These are phyloP conservation scores for Dendrocincla tyrannina DNA, from an alignment of 2,797 vertebrate genomes.

Conservation along the genomic window DNA sequence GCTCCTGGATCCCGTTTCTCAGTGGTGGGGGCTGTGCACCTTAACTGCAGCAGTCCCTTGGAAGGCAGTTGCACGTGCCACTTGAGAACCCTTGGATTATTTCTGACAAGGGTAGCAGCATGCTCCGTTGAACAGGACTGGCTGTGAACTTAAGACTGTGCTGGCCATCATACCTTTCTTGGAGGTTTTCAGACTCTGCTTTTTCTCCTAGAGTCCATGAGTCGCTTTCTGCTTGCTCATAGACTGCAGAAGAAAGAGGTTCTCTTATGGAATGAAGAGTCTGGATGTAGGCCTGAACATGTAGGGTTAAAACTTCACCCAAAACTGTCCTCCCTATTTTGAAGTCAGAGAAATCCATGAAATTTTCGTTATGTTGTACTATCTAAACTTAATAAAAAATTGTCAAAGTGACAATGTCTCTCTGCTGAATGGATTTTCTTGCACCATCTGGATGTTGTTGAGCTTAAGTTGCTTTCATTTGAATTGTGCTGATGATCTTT, in stretches of 20 bases:
- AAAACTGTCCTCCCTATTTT: neutral
- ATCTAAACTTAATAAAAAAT: conserved; percentile 73
- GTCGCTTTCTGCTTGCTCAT: conserved; percentile 24
- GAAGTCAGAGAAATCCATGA: conserved; percentile 53
- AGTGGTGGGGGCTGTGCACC: neutral
- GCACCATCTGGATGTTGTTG: conserved; percentile 72
- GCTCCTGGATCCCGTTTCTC: neutral
- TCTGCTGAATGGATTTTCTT: conserved; percentile 76
- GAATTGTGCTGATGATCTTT: conserved; percentile 80
- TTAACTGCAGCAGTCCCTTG: neutral
- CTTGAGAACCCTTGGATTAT: neutral
- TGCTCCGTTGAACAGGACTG: neutral
- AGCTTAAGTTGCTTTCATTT: conserved; percentile 78
- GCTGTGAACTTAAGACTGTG: neutral
- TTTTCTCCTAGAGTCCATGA: conserved; percentile 70
- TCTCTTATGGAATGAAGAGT: conserved; percentile 45
- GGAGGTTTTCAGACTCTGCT: conserved; percentile 37
- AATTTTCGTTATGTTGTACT: conserved; percentile 37
- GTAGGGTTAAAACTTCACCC: conserved; percentile 31
- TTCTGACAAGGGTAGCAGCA: neutral
- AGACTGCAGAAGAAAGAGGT: conserved; percentile 65
- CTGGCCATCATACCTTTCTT: conserved; percentile 3
- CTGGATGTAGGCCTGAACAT: conserved; percentile 28
- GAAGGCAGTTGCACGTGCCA: neutral
- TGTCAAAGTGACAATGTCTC: conserved; percentile 67